Evolutionary conservation across 2,888 invertebrate genomes (phyloP).

Genomic region (Nymphalis c-album): DNA sequence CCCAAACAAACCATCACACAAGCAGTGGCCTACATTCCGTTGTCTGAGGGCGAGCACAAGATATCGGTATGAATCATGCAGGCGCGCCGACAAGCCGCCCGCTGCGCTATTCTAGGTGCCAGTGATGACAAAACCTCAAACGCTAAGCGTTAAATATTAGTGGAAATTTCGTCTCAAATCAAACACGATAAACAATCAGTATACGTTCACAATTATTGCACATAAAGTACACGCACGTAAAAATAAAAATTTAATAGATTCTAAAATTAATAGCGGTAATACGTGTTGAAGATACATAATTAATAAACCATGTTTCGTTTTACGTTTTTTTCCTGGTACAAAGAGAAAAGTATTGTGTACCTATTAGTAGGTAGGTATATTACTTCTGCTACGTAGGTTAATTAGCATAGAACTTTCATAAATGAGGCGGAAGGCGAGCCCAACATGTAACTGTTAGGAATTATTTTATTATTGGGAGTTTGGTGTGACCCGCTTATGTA

Average conservation of each 20-base stretch:
- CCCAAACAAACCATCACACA: conserved; percentile 79
- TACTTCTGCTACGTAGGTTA: too few species aligned
- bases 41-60: conserved; percentile 66
- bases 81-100: conserved; percentile 45
- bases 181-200: background rate
- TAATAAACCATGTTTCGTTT: background rate
- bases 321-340: too few species aligned
- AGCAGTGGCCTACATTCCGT: conserved; percentile 75
- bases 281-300: background rate
- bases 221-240: background rate
- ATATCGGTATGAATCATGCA: conserved; percentile 67
- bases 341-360: too few species aligned
- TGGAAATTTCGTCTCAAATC: background rate
- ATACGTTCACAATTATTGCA: background rate
- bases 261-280: too few species aligned
- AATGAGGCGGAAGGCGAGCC: too few species aligned
- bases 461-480: too few species aligned
- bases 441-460: too few species aligned
- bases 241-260: too few species aligned
- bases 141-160: conserved; percentile 17
- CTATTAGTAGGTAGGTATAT: too few species aligned
- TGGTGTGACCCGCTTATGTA: too few species aligned
- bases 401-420: too few species aligned
- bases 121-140: conserved; percentile 31
- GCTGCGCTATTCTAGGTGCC: conserved; percentile 29